Conservation (phyloP, 2,113 vertebrate genomes). For the Heteronetta atricapilla region DNA sequence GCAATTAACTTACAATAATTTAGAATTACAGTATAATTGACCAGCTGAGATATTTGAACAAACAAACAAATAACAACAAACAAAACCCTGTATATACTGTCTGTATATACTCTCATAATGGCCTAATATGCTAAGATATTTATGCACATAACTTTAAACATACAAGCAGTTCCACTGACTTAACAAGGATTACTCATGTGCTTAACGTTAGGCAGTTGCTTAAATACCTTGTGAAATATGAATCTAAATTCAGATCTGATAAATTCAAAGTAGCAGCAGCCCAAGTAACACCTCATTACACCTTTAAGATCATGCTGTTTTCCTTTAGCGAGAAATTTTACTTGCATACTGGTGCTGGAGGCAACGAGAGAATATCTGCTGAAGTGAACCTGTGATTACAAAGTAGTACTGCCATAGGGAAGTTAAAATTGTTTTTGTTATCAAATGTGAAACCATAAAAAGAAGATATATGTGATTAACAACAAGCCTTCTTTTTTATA, state of each 20-base stretch:
- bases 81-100: background rate
- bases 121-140: background rate
- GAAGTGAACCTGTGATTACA: background rate
- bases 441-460: constrained; percentile 3
- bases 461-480: background rate
- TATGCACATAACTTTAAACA: constrained; percentile 29
- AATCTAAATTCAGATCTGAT: constrained; percentile 33
- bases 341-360: background rate
- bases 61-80: background rate
- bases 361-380: background rate
- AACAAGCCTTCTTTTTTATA: background rate
- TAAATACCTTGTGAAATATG: constrained; percentile 30
- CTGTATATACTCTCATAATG: background rate
- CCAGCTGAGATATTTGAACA: background rate
- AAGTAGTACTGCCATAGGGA: background rate
- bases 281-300: constrained; percentile 23
- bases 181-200: constrained; percentile 45
- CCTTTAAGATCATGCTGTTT: background rate
- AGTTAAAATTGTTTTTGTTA: background rate
- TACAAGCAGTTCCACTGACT: constrained; percentile 36
- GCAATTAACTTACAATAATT: background rate
- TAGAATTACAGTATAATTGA: background rate
- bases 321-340: background rate
- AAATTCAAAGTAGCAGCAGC: constrained; percentile 24
- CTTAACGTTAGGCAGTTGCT: constrained; percentile 24